Conservation (phyloP, 2,113 vertebrate genomes). For the Alouatta palliata region DNA sequence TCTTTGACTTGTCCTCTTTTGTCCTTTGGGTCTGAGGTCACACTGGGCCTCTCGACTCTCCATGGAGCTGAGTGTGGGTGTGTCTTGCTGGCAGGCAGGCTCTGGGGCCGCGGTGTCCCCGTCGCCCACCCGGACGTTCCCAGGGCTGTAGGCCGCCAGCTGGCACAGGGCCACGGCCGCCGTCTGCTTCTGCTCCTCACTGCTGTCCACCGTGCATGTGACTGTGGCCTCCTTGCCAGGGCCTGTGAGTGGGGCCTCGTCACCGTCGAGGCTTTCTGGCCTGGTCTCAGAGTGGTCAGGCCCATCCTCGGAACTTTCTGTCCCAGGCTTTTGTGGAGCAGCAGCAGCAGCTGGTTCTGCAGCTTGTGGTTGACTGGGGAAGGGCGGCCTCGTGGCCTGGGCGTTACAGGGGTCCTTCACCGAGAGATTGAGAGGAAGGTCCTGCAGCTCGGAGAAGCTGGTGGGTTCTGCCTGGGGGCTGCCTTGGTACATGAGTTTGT, state of each 20-base stretch:
- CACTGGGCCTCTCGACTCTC: constrained; percentile 63
- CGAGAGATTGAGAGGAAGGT: constrained; percentile 93
- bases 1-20: constrained; percentile 87
- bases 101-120: constrained; percentile 73
- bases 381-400: constrained; percentile 16
- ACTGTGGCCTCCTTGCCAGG: constrained; percentile 3
- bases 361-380: neutral
- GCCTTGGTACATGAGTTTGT: neutral
- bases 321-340: neutral
- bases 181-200: constrained; percentile 93
- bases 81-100: neutral
- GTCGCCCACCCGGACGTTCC: neutral
- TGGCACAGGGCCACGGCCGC: constrained; percentile 97
- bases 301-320: neutral
- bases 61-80: neutral
- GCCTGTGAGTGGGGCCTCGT: neutral
- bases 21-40: constrained; percentile 78
- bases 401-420: constrained; percentile 86
- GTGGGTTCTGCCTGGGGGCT: constrained; percentile 59
- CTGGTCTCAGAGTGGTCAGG: neutral
- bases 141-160: constrained; percentile 89
- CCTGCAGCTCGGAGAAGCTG: constrained; percentile 82
- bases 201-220: constrained; percentile 83
- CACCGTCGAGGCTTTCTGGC: accelerated
- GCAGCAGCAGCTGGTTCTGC: neutral